A percentile compares a stretch with the other conserved stretches of the same genome.
phyloP scores from a whole-genome alignment of 2,888 invertebrate species.

The Omphaloscelis lunosa region DNA sequence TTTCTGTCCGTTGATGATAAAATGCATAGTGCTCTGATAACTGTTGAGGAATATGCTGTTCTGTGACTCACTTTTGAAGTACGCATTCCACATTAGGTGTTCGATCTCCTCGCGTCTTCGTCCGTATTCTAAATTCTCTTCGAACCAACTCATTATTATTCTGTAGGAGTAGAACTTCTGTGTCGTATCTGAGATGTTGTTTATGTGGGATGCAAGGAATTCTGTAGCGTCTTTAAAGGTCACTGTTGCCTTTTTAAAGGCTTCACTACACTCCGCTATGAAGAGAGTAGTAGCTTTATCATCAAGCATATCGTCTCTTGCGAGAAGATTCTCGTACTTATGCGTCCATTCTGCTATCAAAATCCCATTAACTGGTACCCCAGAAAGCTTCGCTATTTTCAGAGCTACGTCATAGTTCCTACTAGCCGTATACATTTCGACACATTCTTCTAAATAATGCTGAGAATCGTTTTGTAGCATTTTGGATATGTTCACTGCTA shows the following conservation, averaged over 20 bases:
- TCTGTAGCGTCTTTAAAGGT: conserved; percentile 91
- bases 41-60: conserved; percentile 78
- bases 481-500: conserved; percentile 89
- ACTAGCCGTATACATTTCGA: conserved; percentile 87
- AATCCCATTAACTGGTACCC: conserved; percentile 88
- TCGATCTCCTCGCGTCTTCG: conserved; percentile 84
- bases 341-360: conserved; percentile 90
- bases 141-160: conserved; percentile 88
- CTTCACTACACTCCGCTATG: conserved; percentile 91
- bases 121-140: conserved; percentile 84
- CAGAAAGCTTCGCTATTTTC: conserved; percentile 89
- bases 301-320: conserved; percentile 78
- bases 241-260: conserved; percentile 91
- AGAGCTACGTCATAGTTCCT: conserved; percentile 91
- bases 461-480: conserved; percentile 83
- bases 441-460: conserved; percentile 88
- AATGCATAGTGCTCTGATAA: conserved; percentile 82
- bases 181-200: conserved; percentile 82
- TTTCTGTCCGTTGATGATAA: conserved; percentile 82
- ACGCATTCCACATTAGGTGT: conserved; percentile 87
- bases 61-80: conserved; percentile 79
- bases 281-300: conserved; percentile 86
- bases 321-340: conserved; percentile 83
- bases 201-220: conserved; percentile 91
- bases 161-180: conserved; percentile 90